phyloP scores from a whole-genome alignment of 2,888 invertebrate species.

The Oxyscelio sp. region DNA sequence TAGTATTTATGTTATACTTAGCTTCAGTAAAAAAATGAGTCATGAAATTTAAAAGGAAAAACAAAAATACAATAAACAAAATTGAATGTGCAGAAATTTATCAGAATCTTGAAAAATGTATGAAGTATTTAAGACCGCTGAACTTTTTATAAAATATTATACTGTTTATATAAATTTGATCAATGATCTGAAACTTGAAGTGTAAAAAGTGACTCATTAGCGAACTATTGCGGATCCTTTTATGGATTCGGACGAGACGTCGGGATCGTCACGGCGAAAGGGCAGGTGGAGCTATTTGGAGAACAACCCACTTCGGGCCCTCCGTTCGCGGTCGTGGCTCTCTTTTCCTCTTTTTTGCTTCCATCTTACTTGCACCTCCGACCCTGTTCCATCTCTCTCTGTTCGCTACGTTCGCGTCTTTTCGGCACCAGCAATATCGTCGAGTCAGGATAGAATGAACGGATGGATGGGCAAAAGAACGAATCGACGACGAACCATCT shows the following conservation, averaged over 20 bases:
- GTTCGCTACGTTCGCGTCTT: conserved; percentile 26
- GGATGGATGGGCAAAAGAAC: conserved; percentile 69
- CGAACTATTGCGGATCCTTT: conserved; percentile 60
- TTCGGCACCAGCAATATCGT: conserved; percentile 56
- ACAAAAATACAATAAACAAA: too few relatives aligned
- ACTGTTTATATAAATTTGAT: not conserved
- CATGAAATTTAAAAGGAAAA: too few relatives aligned
- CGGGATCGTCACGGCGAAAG: conserved; percentile 74
- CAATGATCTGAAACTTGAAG: conserved; percentile 22
- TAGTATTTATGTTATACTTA: too few relatives aligned
- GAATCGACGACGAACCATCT: conserved; percentile 66
- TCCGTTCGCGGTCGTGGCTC: conserved; percentile 64
- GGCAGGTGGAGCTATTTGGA: conserved; percentile 87
- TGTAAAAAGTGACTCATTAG: conserved; percentile 25
- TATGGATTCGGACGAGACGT: conserved; percentile 54
- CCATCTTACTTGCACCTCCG: conserved; percentile 46
- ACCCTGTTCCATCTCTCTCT: conserved; percentile 48
- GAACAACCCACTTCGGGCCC: conserved; percentile 84
- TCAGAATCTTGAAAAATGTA: too few relatives aligned
- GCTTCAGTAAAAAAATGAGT: too few relatives aligned
- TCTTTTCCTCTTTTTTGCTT: conserved; percentile 46
- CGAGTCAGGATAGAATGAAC: conserved; percentile 63
- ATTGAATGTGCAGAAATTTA: too few relatives aligned
- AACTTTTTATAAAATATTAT: too few relatives aligned
- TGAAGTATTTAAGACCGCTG: too few relatives aligned